Percentiles rank a stretch among this genome's conserved stretches.
Conservation (phyloP, 2,888 invertebrate species). For the Odontocerum albicorne region DNA sequence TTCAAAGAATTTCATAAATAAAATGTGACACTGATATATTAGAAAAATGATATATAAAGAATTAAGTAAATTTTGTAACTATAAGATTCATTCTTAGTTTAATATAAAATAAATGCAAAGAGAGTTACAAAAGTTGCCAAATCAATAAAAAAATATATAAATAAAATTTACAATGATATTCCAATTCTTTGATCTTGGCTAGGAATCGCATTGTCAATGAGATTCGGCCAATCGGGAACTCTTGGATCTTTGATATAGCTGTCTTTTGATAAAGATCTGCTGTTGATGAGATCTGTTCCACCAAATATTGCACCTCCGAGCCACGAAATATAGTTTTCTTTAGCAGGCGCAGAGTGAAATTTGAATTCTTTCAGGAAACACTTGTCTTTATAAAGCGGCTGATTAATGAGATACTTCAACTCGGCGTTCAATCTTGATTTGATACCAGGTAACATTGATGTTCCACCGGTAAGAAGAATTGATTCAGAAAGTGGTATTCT, state of each 20-base stretch:
- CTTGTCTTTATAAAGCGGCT: constrained; percentile 62
- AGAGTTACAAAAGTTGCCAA: neutral
- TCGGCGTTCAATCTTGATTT: constrained; percentile 78
- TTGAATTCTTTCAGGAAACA: constrained; percentile 68
- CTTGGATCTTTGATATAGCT: constrained; percentile 67
- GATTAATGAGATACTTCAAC: constrained; percentile 65
- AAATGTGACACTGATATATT: no score
- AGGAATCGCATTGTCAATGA: constrained; percentile 59
- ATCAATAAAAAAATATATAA: neutral
- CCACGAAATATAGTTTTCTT: constrained; percentile 85
- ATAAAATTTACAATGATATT: constrained; percentile 11
- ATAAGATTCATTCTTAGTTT: no score
- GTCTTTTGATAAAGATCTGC: constrained; percentile 74
- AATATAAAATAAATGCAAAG: neutral
- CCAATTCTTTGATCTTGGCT: constrained; percentile 41
- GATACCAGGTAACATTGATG: constrained; percentile 81
- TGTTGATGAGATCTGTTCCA: constrained; percentile 70
- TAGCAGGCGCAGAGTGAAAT: constrained; percentile 79
- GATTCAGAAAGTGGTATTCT: constrained; percentile 77
- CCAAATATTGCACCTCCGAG: constrained; percentile 71
- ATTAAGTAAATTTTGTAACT: no score
- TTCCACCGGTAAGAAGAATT: constrained; percentile 86
- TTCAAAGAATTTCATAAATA: no score
- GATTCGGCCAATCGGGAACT: constrained; percentile 82
- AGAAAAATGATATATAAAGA: no score